Conservation (phyloP, 1,140 invertebrate species). For the Drosophila sechellia region DNA sequence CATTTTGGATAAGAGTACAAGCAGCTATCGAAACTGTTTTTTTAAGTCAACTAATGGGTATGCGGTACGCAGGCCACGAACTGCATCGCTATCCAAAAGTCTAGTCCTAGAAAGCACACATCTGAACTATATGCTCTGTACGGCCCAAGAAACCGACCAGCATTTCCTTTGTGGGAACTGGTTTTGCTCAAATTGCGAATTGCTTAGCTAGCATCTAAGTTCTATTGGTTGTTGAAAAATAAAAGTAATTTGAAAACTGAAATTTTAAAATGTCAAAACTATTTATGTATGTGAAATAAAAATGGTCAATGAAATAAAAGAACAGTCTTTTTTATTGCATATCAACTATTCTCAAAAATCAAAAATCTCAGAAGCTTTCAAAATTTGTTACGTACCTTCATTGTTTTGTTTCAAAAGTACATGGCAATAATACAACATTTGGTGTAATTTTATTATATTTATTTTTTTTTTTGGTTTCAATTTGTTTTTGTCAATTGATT, state of each 20-base stretch:
- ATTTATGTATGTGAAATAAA: constrained; percentile 82
- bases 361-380: too few species aligned
- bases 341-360: too few species aligned
- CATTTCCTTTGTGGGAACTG: constrained; percentile 5
- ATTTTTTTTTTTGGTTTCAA: constrained; percentile 67
- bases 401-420: too few species aligned
- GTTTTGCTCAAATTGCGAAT: constrained; percentile 52
- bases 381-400: too few species aligned
- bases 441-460: constrained; percentile 40
- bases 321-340: background rate
- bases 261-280: constrained; percentile 64
- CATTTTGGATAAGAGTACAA: constrained; percentile 66
- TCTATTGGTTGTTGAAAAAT: constrained; percentile 68
- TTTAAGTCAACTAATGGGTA: constrained; percentile 48
- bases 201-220: constrained; percentile 55
- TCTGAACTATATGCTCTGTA: constrained; percentile 28
- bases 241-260: constrained; percentile 33
- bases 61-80: background rate
- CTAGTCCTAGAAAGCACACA: constrained; percentile 58
- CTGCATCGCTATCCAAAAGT: constrained; percentile 12
- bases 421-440: background rate
- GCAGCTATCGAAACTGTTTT: constrained; percentile 46
- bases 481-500: constrained; percentile 61
- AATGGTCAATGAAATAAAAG: constrained; percentile 42
- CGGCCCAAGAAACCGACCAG: constrained; percentile 20